These are phyloP conservation scores for Formica aserva DNA, from an alignment of 2,888 invertebrate genomes.

Conservation along the genomic window DNA sequence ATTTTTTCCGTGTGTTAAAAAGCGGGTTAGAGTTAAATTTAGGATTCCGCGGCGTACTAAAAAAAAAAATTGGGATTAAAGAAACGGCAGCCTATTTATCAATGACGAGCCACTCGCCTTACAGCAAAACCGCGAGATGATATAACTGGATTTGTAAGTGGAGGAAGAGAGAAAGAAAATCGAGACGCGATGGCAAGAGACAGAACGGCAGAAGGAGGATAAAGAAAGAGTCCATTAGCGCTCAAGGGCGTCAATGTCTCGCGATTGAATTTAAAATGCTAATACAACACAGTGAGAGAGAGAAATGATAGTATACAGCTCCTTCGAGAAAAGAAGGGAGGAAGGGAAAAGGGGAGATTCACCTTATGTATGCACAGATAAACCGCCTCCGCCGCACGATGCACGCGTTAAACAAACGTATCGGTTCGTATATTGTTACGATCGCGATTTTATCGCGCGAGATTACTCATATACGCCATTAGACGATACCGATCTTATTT, in stretches of 20 bases:
- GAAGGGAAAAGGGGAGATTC: slow-evolving; percentile 13
- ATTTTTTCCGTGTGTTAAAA: slow-evolving; percentile 15
- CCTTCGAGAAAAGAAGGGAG: slow-evolving; percentile 30
- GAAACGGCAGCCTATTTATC: slow-evolving; percentile 50
- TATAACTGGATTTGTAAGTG: slow-evolving; percentile 71
- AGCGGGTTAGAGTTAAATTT: slow-evolving; percentile 24
- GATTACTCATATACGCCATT: slow-evolving; percentile 39
- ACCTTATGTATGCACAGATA: slow-evolving; percentile 25
- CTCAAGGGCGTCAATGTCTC: slow-evolving; percentile 74
- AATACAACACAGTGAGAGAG: slow-evolving; percentile 61
- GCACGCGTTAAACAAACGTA: slow-evolving; percentile 38
- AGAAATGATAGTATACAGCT: slow-evolving; percentile 62
- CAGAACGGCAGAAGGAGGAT: slow-evolving; percentile 22
- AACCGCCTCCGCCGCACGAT: slow-evolving; percentile 19
- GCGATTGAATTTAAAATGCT: slow-evolving; percentile 74
- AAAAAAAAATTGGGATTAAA: slow-evolving; percentile 30
- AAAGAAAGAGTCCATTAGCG: slow-evolving; percentile 66
- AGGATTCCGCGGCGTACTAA: neutral
- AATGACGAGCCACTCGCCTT: slow-evolving; percentile 50
- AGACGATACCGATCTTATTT: slow-evolving; percentile 37
- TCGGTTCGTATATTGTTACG: slow-evolving; percentile 28
- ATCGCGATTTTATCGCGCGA: slow-evolving; percentile 38
- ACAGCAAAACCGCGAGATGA: slow-evolving; percentile 69
- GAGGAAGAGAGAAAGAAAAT: slow-evolving; percentile 32
- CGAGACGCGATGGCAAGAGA: neutral